phyloP scores from a whole-genome alignment of 2,888 invertebrate genomes.

The Tromatobia lineatoria region DNA sequence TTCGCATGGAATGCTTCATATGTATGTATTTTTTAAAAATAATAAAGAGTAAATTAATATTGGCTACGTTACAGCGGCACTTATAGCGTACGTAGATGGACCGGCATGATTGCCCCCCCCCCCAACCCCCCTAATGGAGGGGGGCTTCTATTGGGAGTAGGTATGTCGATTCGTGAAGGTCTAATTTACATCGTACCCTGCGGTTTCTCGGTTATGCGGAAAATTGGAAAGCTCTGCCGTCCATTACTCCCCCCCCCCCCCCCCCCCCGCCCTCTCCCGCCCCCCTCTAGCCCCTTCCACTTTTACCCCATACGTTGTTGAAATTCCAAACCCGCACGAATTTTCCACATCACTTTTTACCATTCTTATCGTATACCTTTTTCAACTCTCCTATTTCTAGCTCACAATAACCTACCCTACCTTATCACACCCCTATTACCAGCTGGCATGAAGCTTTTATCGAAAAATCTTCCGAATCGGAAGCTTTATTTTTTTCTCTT shows the following conservation, averaged over 20 bases:
- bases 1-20: too few relatives aligned
- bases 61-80: constrained; percentile 8
- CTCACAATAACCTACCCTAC: not conserved
- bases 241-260: constrained; percentile 47
- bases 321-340: constrained; percentile 53
- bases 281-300: not conserved
- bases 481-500: not conserved
- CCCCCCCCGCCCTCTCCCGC: not conserved
- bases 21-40: too few relatives aligned
- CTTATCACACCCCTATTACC: constrained; percentile 6
- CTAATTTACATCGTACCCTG: constrained; percentile 60
- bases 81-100: not conserved
- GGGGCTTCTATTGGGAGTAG: constrained; percentile 37
- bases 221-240: constrained; percentile 66
- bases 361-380: constrained; percentile 19
- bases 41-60: constrained; percentile 21
- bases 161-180: constrained; percentile 60
- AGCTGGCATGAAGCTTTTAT: not conserved
- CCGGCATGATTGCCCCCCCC: not conserved
- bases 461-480: constrained; percentile 7
- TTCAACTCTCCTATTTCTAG: not conserved
- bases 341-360: constrained; percentile 40
- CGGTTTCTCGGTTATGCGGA: constrained; percentile 65
- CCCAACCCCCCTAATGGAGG: too few relatives aligned
- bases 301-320: constrained; percentile 29